Percentiles rank a stretch among this genome's conserved stretches.
Conservation (phyloP, 2,797 vertebrate species). For the Gobio occitaniae region DNA sequence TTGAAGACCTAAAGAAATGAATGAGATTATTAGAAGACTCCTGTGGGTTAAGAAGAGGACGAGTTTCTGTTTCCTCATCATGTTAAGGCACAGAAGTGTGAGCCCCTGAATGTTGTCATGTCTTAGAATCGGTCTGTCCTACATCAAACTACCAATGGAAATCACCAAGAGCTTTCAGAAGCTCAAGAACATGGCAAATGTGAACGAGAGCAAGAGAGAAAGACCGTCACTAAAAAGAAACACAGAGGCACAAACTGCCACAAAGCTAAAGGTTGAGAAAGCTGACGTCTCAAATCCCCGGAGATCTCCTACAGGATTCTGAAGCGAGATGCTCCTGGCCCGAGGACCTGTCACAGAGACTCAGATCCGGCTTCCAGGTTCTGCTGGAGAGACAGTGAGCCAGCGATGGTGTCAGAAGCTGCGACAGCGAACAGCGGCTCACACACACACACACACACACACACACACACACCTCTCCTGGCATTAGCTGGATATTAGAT, state of each 20-base stretch:
- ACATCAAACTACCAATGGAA: neutral
- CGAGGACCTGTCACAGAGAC: constrained; percentile 46
- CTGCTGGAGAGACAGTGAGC: constrained; percentile 52
- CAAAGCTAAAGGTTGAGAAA: constrained; percentile 21
- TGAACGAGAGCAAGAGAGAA: neutral
- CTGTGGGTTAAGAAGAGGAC: neutral
- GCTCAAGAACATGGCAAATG: constrained; percentile 4
- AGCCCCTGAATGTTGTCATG: neutral
- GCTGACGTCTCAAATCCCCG: constrained; percentile 35
- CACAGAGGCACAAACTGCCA: constrained; percentile 29
- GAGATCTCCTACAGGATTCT: constrained; percentile 32
- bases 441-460: too few species aligned
- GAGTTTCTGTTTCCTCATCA: neutral
- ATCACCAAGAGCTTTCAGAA: neutral
- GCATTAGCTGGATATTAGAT: neutral
- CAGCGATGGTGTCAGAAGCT: constrained; percentile 31
- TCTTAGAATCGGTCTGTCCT: neutral
- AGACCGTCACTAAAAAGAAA: constrained; percentile 14
- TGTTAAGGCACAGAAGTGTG: neutral
- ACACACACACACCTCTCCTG: neutral
- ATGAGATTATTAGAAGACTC: neutral
- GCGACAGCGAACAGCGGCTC: constrained; percentile 34
- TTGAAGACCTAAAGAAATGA: neutral
- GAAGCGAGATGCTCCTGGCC: constrained; percentile 24
- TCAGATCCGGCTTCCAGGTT: constrained; percentile 48